Evolutionary conservation across 2,888 invertebrate species (phyloP).

Genomic region (Mesodorylaimus sp.): DNA sequence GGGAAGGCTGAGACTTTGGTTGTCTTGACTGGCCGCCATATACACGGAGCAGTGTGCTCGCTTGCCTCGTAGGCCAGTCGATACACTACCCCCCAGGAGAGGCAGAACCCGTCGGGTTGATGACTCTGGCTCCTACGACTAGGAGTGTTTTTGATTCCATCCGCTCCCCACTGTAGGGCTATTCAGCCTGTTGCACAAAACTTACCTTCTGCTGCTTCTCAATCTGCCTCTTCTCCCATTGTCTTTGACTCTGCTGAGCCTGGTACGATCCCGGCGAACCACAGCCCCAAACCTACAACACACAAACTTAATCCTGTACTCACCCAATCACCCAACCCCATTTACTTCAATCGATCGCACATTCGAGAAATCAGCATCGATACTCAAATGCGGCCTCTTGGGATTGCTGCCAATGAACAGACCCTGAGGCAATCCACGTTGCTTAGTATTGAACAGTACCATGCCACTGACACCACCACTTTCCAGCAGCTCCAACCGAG

Average conservation of each 20-base stretch:
- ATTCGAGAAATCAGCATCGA: conserved; percentile 10
- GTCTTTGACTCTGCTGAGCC: conserved; percentile 66
- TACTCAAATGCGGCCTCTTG: conserved; percentile 13
- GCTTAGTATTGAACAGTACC: conserved; percentile 13
- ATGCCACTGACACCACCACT: neutral
- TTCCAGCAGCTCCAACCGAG: neutral
- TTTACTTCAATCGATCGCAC: conserved; percentile 12
- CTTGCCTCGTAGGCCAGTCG: conserved; percentile 2
- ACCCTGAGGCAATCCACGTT: conserved; percentile 12
- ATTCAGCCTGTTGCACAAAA: no score
- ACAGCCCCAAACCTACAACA: conserved; percentile 38
- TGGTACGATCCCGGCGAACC: conserved; percentile 37
- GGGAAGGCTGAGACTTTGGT: neutral
- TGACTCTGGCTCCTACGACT: no score
- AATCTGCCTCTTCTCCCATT: conserved; percentile 72
- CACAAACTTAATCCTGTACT: neutral
- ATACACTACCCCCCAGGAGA: neutral
- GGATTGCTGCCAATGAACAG: neutral
- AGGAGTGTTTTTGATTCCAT: no score
- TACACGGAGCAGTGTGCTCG: neutral
- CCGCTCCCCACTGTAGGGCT: no score
- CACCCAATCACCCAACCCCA: no score
- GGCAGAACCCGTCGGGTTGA: no score
- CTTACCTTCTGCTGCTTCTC: conserved; percentile 54
- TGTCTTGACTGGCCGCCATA: no score